These are phyloP conservation scores for Mastomys natalensis DNA, from an alignment of 2,113 vertebrate species.

Conservation along the genomic window DNA sequence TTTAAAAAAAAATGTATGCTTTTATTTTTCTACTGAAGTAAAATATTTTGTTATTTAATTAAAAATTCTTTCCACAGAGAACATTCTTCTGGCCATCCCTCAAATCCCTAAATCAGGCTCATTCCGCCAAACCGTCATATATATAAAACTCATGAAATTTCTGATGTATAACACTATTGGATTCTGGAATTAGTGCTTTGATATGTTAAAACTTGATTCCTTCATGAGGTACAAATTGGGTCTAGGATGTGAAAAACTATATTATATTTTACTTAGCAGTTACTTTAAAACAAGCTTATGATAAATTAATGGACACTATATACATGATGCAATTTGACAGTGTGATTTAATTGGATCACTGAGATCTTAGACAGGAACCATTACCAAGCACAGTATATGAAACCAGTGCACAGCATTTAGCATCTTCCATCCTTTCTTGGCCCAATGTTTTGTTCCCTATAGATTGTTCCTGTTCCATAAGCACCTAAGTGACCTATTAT, in stretches of 20 bases:
- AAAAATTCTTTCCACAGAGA: neutral
- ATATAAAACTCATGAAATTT: neutral
- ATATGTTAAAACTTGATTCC: neutral
- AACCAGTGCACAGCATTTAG: neutral
- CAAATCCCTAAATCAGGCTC: neutral
- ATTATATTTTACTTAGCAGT: conserved; percentile 4
- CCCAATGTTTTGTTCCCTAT: neutral
- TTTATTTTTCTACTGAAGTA: neutral
- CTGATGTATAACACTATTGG: neutral
- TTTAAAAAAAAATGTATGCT: conserved; percentile 5
- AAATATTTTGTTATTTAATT: neutral
- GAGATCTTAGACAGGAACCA: neutral
- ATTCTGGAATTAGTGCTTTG: neutral
- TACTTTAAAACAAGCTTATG: neutral
- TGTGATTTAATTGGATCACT: neutral
- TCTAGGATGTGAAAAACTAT: neutral
- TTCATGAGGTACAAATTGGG: neutral
- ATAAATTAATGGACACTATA: neutral
- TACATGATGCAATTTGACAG: neutral
- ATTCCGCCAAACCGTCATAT: neutral
- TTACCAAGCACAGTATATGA: neutral
- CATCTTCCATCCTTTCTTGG: neutral
- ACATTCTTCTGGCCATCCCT: neutral
- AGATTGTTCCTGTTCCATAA: neutral
- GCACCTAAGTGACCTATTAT: neutral